A percentile compares a stretch with the other conserved stretches of the same genome.
These are phyloP conservation scores for Ormia ochracea DNA, from an alignment of 2,888 invertebrate genomes.

Conservation along the genomic window DNA sequence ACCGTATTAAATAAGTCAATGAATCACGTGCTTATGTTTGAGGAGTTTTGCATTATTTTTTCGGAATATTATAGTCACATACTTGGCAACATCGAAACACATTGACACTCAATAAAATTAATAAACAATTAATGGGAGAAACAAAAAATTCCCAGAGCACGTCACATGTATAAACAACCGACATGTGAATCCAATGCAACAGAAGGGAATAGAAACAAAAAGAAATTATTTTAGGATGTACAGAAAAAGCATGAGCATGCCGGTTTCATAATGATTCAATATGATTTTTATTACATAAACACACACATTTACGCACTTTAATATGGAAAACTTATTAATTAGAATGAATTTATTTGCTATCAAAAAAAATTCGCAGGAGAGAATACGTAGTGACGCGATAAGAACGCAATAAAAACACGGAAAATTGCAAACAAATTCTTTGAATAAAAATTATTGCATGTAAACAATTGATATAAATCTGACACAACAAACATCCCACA, in stretches of 20 bases:
- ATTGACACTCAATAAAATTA: constrained; percentile 3
- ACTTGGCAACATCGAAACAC: constrained; percentile 7
- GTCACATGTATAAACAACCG: constrained; percentile 26
- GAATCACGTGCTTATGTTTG: too few species aligned
- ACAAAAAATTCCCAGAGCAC: neutral
- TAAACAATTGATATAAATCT: constrained; percentile 8
- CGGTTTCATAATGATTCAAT: constrained; percentile 34
- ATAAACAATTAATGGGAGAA: constrained; percentile 14
- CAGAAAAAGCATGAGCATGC: neutral
- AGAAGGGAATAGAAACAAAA: neutral
- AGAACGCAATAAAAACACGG: neutral
- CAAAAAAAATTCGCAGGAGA: neutral
- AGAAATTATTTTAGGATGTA: neutral
- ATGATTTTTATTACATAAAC: neutral
- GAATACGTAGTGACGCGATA: constrained; percentile 2
- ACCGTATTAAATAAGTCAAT: too few species aligned
- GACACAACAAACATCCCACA: too few species aligned
- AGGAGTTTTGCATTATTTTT: too few species aligned
- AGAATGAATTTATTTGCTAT: neutral
- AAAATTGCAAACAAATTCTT: neutral
- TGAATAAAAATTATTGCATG: neutral
- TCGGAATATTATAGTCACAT: neutral
- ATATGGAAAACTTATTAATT: neutral
- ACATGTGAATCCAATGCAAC: constrained; percentile 31
- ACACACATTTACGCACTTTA: neutral